Conservation (phyloP, 2,113 vertebrate genomes). For the Phaetusa simplex region DNA sequence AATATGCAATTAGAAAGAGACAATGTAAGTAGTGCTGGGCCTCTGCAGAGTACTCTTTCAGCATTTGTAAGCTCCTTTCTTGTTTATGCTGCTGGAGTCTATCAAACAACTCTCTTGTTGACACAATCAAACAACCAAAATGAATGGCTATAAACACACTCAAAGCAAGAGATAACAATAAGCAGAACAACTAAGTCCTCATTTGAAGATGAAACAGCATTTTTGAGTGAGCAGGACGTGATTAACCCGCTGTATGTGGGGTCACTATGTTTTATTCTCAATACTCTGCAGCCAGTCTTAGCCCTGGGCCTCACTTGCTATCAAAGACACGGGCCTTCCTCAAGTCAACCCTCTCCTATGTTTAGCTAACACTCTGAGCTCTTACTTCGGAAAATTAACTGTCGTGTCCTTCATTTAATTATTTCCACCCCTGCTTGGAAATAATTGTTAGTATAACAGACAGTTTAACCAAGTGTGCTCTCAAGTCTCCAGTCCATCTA, state of each 20-base stretch:
- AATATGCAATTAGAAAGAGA: conserved; percentile 10
- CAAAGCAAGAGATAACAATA: not conserved
- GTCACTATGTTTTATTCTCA: not conserved
- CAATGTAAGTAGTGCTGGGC: not conserved
- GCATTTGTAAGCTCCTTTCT: not conserved
- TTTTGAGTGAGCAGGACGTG: conserved; percentile 30
- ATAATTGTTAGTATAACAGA: not conserved
- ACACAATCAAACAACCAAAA: conserved; percentile 14
- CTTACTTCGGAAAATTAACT: not conserved
- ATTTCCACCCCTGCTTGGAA: not conserved
- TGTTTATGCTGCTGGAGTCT: not conserved
- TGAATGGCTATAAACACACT: conserved; percentile 17
- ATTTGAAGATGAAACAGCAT: conserved; percentile 12
- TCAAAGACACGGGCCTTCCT: not conserved
- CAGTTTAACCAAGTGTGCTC: not conserved
- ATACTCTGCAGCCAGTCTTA: not conserved
- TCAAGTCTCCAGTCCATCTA: not conserved
- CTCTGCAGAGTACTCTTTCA: not conserved
- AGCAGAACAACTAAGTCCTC: not conserved
- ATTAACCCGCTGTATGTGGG: not conserved
- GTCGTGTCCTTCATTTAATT: not conserved
- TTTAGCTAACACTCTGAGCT: not conserved
- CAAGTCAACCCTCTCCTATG: not conserved
- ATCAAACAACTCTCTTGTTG: not conserved
- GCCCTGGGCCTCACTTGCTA: not conserved